Percentiles rank a stretch among this genome's conserved stretches.
Conservation (phyloP, 2,797 vertebrate genomes). For the Spinibarbus caldwelli region DNA sequence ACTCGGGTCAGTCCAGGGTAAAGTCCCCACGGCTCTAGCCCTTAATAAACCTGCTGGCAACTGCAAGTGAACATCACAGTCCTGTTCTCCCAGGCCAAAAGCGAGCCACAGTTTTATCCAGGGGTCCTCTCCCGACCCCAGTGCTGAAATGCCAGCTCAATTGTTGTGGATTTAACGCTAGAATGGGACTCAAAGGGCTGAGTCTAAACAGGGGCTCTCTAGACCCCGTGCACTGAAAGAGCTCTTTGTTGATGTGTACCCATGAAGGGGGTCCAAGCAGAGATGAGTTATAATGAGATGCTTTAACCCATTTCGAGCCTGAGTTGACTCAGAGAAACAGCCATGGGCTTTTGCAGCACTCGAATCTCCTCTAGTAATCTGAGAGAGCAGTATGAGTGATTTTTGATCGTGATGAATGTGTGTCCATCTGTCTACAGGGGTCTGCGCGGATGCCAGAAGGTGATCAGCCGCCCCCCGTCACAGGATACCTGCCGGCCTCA, state of each 20-base stretch:
- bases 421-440: constrained; percentile 73
- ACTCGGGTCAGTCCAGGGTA: constrained; percentile 14
- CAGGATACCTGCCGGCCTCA: constrained; percentile 73
- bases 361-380: background rate
- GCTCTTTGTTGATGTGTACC: constrained; percentile 57
- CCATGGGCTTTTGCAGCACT: constrained; percentile 19
- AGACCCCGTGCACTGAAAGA: constrained; percentile 55
- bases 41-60: constrained; percentile 34
- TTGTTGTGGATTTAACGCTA: constrained; percentile 64
- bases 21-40: background rate
- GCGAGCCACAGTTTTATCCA: constrained; percentile 29
- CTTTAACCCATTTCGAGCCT: constrained; percentile 52
- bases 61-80: constrained; percentile 58
- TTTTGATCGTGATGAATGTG: background rate
- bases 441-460: constrained; percentile 71
- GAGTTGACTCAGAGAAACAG: constrained; percentile 39
- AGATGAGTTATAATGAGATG: constrained; percentile 55
- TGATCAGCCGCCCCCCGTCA: constrained; percentile 74
- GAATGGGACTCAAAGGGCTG: constrained; percentile 56
- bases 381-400: background rate
- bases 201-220: constrained; percentile 52
- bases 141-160: constrained; percentile 56
- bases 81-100: constrained; percentile 46
- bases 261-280: constrained; percentile 32
- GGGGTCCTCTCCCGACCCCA: constrained; percentile 23